Conservation (phyloP, 2,113 vertebrate species). For the Chamaea fasciata region DNA sequence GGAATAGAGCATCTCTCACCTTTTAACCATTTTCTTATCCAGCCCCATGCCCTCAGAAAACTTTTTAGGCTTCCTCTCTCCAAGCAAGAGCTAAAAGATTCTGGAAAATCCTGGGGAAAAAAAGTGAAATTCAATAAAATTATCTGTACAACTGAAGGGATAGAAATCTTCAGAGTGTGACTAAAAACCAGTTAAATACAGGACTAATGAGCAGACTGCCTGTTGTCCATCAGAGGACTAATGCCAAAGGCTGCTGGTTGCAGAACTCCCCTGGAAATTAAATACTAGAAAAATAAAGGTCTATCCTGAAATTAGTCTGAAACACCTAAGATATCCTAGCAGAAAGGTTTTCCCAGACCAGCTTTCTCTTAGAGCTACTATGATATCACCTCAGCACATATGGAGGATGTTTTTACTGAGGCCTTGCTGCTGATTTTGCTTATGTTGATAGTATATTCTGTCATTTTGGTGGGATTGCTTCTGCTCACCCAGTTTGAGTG, state of each 20-base stretch:
- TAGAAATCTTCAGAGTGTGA: background rate
- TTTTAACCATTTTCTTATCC: background rate
- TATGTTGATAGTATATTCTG: background rate
- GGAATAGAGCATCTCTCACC: background rate
- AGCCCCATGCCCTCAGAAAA: background rate
- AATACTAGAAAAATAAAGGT: background rate
- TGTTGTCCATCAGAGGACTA: background rate
- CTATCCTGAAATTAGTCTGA: background rate
- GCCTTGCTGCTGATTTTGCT: background rate
- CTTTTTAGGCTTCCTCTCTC: background rate
- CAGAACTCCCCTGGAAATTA: background rate
- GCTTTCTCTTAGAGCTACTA: background rate
- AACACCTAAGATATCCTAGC: background rate
- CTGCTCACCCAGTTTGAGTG: background rate
- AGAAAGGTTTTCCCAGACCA: background rate
- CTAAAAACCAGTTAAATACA: background rate
- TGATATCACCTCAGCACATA: too few species aligned
- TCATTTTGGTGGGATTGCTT: background rate
- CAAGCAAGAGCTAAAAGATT: background rate
- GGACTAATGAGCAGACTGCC: background rate
- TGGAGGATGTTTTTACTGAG: background rate
- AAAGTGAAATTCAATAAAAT: background rate
- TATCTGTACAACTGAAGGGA: background rate
- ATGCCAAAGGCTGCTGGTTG: background rate
- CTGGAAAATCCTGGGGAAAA: background rate